A percentile compares a stretch with the other conserved stretches of the same genome.
Evolutionary conservation across 1,140 invertebrate genomes (phyloP).

Genomic region (Chionoecetes opilio): DNA sequence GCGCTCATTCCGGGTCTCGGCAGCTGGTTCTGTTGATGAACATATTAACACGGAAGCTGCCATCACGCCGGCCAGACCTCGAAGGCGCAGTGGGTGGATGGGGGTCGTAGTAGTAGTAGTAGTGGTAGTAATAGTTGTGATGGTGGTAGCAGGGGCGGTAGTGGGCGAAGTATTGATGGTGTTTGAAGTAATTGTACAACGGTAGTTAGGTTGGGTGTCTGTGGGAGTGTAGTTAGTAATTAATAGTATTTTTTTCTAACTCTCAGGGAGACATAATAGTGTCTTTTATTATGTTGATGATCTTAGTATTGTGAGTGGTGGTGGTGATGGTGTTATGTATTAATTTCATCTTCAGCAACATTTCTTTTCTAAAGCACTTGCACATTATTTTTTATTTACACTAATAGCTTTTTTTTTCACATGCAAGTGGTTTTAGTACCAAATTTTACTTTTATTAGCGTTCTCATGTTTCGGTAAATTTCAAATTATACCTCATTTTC

Average conservation of each 20-base stretch:
- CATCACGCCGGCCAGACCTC: neutral
- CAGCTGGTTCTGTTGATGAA: slow-evolving; percentile 65
- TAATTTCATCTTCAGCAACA: too few relatives aligned
- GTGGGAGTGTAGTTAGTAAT: too few relatives aligned
- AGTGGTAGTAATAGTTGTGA: neutral
- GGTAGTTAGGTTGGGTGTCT: too few relatives aligned
- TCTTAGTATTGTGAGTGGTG: neutral
- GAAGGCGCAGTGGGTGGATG: neutral
- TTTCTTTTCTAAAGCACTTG: too few relatives aligned
- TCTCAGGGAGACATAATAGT: neutral
- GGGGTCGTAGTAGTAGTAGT: neutral
- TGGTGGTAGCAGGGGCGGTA: neutral
- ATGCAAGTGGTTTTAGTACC: too few relatives aligned
- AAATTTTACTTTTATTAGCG: too few relatives aligned
- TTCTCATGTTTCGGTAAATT: neutral
- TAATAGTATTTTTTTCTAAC: neutral
- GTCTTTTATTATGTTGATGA: neutral
- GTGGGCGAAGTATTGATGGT: neutral
- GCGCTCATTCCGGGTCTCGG: slow-evolving; percentile 50
- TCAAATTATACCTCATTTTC: neutral
- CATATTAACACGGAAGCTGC: slow-evolving; percentile 60
- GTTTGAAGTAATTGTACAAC: too few relatives aligned
- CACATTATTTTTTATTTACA: too few relatives aligned
- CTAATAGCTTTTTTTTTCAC: too few relatives aligned
- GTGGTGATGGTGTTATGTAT: too few relatives aligned